Evolutionary conservation across 37 sponge, comb jelly and placozoan species (phyloP), one percentile per base, ranked within the genome.

Genomic region (Haliclona indistincta): DNA sequence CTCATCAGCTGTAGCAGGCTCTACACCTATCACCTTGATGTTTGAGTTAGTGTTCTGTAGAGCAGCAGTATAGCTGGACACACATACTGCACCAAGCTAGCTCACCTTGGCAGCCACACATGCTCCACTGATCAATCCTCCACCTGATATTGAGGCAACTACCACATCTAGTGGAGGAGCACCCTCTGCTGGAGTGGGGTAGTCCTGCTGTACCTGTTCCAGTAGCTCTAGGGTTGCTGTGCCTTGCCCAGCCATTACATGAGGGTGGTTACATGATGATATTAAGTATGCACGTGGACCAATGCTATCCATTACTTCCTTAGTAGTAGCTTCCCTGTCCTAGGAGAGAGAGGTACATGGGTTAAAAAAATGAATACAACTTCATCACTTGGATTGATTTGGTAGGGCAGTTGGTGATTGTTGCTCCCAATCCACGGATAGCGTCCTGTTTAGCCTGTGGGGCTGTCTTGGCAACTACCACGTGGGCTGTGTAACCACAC

Each of bases 211-310:
- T 54, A 87, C 87, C 80, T 91, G 87, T 38, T 86, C 84, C 35
- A 92, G 71, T 7, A 92, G 43, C 68, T 92, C 93, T 43, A 88
- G 44, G 34, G 85, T 81, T 29, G 84, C 68, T 3, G 93, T 92
- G 17, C 93, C 93, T 35, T 92, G 93, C 36, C 93, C 93, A 53
- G 88, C 88, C 55, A 92, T 88, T 43, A 92, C 54, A 68, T 86
- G 76, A 37, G 63, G 73, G 47, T 92, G 72, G 28, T 80, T 73
- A 38, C 58, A 51, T 44, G 93, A 63, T 11, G 87, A 38, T 33
- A 92, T 47, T 20, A 92, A 51, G 35, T 77, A 75, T 3, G 74
- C 79, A 37, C 34, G 19, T 2, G 76, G 75, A 23, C 77, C 74
- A n/a, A 77, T 40, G 23, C 30, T 23, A 1, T 33, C 40, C 72